Percentiles rank a stretch among this genome's conserved stretches.
Evolutionary conservation across 2,797 vertebrate genomes (phyloP).

Genomic region (Aphelocoma californica): DNA sequence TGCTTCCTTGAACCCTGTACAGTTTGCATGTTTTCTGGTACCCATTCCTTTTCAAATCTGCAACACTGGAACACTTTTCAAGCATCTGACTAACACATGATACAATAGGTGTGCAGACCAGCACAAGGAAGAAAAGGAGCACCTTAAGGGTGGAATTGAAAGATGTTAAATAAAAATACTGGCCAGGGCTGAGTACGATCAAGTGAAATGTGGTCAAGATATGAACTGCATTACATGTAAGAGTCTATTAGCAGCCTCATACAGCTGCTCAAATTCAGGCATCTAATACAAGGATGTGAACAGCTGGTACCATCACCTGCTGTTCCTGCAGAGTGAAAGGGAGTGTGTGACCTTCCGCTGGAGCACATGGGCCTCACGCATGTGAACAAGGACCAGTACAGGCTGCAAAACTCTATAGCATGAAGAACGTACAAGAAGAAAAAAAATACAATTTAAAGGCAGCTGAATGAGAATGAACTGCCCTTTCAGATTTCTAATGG

Average conservation of each 20-base stretch:
- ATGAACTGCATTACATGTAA: constrained; percentile 4
- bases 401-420: not conserved
- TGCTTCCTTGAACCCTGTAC: not conserved
- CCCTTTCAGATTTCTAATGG: not conserved
- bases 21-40: not conserved
- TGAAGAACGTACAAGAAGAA: not conserved
- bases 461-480: not conserved
- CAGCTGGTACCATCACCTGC: constrained; percentile 68
- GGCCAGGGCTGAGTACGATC: not conserved
- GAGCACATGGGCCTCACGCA: not conserved
- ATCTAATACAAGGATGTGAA: constrained; percentile 49
- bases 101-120: not conserved
- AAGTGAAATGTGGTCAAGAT: constrained; percentile 16
- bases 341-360: constrained; percentile 39
- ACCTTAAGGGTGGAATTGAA: not conserved
- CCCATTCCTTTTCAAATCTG: not conserved
- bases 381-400: not conserved
- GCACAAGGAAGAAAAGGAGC: not conserved
- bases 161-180: not conserved
- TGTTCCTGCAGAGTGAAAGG: constrained; percentile 36
- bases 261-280: constrained; percentile 63
- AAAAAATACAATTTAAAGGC: not conserved
- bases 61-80: not conserved
- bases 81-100: not conserved
- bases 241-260: constrained; percentile 48